Percentiles rank a stretch among this genome's conserved stretches.
Evolutionary conservation across 2,888 invertebrate genomes (phyloP).

Genomic region (Lasioglossum pauxillum): DNA sequence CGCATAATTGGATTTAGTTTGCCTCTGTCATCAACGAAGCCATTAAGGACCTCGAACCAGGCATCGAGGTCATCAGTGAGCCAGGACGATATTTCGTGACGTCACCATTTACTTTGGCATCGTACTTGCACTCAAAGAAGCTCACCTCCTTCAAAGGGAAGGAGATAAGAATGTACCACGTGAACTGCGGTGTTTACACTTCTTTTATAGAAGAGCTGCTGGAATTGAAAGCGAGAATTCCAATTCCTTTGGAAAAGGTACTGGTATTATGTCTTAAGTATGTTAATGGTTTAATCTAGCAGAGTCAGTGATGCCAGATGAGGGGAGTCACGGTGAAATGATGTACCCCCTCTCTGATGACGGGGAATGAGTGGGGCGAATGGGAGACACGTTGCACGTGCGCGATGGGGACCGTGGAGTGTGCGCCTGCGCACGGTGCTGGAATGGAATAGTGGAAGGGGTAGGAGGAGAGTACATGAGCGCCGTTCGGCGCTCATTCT

Average conservation of each 20-base stretch:
- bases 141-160: conserved; percentile 75
- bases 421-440: too few species aligned
- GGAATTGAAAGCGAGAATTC: conserved; percentile 67
- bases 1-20: conserved; percentile 60
- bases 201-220: conserved; percentile 86
- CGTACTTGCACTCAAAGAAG: conserved; percentile 86
- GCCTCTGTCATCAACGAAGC: conserved; percentile 85
- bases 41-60: conserved; percentile 83
- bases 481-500: too few species aligned
- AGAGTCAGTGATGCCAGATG: too few species aligned
- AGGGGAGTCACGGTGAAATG: too few species aligned
- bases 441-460: too few species aligned
- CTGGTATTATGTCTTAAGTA: not conserved
- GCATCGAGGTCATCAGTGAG: conserved; percentile 86
- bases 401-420: too few species aligned
- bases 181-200: conserved; percentile 88
- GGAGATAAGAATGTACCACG: conserved; percentile 85
- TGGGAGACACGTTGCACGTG: too few species aligned
- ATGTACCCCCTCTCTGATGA: too few species aligned
- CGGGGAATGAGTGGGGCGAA: too few species aligned
- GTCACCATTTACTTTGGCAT: conserved; percentile 86
- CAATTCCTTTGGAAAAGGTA: conserved; percentile 69
- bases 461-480: too few species aligned
- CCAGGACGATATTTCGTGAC: conserved; percentile 88
- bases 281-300: not conserved